phyloP scores from a whole-genome alignment of 1,140 invertebrate genomes.

The Aphaenogaster rudis region DNA sequence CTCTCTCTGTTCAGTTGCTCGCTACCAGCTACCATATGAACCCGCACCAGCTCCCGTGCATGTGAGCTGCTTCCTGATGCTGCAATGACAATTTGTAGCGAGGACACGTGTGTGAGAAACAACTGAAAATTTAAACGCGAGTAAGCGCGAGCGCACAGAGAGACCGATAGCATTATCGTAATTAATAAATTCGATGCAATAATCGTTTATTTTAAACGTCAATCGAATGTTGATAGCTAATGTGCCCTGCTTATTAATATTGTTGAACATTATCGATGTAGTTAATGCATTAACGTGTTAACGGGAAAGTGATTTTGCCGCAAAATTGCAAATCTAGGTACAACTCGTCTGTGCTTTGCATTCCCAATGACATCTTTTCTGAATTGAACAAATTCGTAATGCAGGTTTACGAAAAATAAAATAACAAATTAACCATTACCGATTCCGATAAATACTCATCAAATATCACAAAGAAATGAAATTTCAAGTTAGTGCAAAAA shows the following conservation, averaged over 20 bases:
- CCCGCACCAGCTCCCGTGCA: constrained; percentile 16
- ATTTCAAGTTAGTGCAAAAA: background rate
- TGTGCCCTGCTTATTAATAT: constrained; percentile 58
- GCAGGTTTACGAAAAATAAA: background rate
- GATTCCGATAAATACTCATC: background rate
- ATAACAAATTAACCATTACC: background rate
- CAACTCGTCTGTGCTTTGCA: background rate
- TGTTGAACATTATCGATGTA: constrained; percentile 50
- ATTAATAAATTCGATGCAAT: constrained; percentile 61
- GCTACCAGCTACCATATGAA: constrained; percentile 48
- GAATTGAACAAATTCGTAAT: background rate
- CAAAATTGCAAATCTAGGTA: constrained; percentile 24
- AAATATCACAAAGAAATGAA: background rate
- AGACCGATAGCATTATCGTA: constrained; percentile 55
- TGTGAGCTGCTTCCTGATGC: constrained; percentile 60
- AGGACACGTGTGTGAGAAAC: constrained; percentile 29
- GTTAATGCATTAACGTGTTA: constrained; percentile 46
- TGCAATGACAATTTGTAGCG: constrained; percentile 73
- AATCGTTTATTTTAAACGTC: constrained; percentile 58
- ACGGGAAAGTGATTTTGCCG: constrained; percentile 55
- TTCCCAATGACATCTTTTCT: background rate
- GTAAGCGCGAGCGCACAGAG: constrained; percentile 15
- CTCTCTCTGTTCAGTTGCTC: constrained; percentile 59
- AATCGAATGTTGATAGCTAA: constrained; percentile 60
- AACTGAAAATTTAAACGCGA: constrained; percentile 63